Conservation (phyloP, 2,888 invertebrate genomes). For the Chrysolina americana region DNA sequence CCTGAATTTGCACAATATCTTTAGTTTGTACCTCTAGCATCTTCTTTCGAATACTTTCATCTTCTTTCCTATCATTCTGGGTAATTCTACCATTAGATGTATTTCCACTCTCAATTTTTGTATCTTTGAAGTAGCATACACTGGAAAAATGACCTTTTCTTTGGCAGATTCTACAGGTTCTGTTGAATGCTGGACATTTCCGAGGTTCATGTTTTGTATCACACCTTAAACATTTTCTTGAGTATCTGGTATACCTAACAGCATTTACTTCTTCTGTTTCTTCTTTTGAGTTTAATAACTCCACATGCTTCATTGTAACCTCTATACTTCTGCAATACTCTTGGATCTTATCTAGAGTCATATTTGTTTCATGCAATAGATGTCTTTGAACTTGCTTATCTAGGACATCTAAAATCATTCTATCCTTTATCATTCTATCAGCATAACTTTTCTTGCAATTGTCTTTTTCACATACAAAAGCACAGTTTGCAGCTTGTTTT, state of each 20-base stretch:
- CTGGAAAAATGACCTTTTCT: conserved; percentile 17
- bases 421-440: conserved; percentile 17
- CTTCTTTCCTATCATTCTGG: conserved; percentile 4
- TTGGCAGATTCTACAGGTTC: conserved; percentile 10
- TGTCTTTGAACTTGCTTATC: conserved; percentile 20
- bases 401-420: conserved; percentile 9
- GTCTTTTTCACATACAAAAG: conserved; percentile 13
- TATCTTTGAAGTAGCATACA: conserved; percentile 16
- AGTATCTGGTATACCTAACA: conserved; percentile 11
- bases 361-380: conserved; percentile 18
- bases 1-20: conserved; percentile 3
- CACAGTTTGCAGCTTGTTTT: conserved; percentile 28
- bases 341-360: conserved; percentile 17
- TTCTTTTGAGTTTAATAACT: conserved; percentile 9
- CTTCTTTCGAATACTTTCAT: not conserved
- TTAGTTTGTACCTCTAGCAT: not conserved
- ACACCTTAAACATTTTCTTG: conserved; percentile 12
- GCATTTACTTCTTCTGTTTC: conserved; percentile 23
- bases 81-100: not conserved
- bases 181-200: conserved; percentile 30
- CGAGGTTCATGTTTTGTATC: conserved; percentile 10
- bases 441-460: conserved; percentile 19
- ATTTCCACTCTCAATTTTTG: conserved; percentile 3
- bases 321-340: conserved; percentile 14
- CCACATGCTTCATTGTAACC: conserved; percentile 8